These are phyloP conservation scores for Morone chrysops DNA, from an alignment of 2,113 vertebrate genomes.

Conservation along the genomic window DNA sequence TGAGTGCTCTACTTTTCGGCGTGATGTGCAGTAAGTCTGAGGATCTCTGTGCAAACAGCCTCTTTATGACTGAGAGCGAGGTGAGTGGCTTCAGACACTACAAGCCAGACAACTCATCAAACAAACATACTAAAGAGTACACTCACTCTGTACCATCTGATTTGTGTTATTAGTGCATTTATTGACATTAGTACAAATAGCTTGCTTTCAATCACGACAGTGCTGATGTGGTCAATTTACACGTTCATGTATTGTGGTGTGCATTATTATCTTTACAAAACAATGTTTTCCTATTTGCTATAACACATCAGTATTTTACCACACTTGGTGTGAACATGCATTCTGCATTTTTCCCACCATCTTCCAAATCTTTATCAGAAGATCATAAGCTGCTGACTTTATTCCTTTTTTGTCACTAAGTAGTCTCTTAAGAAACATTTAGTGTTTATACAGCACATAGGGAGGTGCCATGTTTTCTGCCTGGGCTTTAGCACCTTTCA, in stretches of 20 bases:
- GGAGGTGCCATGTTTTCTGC: constrained; percentile 74
- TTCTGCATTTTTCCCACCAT: constrained; percentile 46
- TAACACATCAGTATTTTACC: constrained; percentile 14
- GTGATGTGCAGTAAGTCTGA: constrained; percentile 76
- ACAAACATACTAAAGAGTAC: constrained; percentile 78
- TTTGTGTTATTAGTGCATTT: constrained; percentile 74
- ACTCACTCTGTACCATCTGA: constrained; percentile 62
- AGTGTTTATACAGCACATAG: constrained; percentile 77
- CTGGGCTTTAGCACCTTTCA: constrained; percentile 77
- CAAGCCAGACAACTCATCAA: constrained; percentile 80
- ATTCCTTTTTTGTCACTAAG: constrained; percentile 68
- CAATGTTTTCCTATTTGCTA: not conserved
- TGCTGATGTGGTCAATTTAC: constrained; percentile 11
- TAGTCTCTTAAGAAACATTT: constrained; percentile 65
- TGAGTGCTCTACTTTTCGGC: constrained; percentile 74
- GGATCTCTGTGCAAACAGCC: constrained; percentile 85
- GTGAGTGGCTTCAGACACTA: constrained; percentile 81
- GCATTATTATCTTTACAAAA: constrained; percentile 1
- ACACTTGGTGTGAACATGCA: constrained; percentile 53
- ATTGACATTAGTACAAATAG: constrained; percentile 67
- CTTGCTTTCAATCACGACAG: constrained; percentile 35
- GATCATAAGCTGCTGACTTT: constrained; percentile 62
- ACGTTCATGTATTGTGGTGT: not conserved
- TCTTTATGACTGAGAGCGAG: constrained; percentile 83
- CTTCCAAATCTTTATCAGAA: constrained; percentile 40